phyloP scores from a whole-genome alignment of 2,888 invertebrate species.

The Margaritifera margaritifera region DNA sequence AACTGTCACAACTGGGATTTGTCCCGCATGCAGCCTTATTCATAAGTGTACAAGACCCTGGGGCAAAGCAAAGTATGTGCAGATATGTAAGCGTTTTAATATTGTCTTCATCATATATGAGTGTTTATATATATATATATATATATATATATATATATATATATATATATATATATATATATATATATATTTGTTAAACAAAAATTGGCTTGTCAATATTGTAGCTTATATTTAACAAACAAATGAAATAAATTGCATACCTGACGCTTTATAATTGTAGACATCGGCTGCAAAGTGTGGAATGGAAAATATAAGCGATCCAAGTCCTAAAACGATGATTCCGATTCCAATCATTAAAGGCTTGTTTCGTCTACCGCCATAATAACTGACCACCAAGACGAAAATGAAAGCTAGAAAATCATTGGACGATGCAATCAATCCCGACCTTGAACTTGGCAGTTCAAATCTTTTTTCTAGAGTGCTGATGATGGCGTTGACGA shows the following conservation, averaged over 20 bases:
- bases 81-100: too few relatives aligned
- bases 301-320: constrained; percentile 43
- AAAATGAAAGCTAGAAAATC: constrained; percentile 47
- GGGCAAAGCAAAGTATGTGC: too few relatives aligned
- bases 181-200: too few relatives aligned
- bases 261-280: constrained; percentile 30
- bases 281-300: constrained; percentile 41
- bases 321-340: constrained; percentile 40
- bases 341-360: constrained; percentile 45
- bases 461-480: constrained; percentile 46
- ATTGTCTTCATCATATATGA: too few relatives aligned
- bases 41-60: too few relatives aligned
- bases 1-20: too few relatives aligned
- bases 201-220: too few relatives aligned
- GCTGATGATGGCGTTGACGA: constrained; percentile 44
- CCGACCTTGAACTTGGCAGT: constrained; percentile 44
- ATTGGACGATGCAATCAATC: constrained; percentile 47
- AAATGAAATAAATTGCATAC: background rate
- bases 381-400: constrained; percentile 43
- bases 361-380: constrained; percentile 44
- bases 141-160: too few relatives aligned
- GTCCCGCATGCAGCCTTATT: too few relatives aligned
- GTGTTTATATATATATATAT: too few relatives aligned
- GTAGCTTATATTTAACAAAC: too few relatives aligned
- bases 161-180: too few relatives aligned